phyloP scores from a whole-genome alignment of 2,797 vertebrate genomes.

The Triplophysa yarkandensis region DNA sequence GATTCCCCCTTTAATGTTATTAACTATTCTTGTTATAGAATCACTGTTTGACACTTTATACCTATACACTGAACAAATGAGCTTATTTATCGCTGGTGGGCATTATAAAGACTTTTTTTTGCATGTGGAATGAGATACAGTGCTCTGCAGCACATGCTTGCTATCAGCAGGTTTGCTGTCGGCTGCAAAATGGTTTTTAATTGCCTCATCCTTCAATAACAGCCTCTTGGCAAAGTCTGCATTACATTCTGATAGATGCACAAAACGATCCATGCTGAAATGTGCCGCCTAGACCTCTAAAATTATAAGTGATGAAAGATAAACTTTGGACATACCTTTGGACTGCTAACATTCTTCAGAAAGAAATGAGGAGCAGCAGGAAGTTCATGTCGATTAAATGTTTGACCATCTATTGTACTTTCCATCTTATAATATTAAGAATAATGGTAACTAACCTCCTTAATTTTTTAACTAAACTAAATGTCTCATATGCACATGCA shows the following conservation, averaged over 20 bases:
- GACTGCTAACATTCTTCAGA: not conserved
- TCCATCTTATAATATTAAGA: not conserved
- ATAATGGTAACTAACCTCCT: too few relatives aligned
- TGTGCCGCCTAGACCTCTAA: not conserved
- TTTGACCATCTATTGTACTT: not conserved
- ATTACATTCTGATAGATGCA: not conserved
- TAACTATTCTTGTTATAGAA: not conserved
- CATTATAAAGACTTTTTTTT: not conserved
- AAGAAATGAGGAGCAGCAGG: not conserved
- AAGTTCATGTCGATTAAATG: not conserved
- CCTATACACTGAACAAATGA: not conserved
- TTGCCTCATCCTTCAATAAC: constrained; percentile 10
- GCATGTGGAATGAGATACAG: constrained; percentile 4
- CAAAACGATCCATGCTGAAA: constrained; percentile 3
- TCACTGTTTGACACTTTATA: not conserved
- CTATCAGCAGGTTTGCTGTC: constrained; percentile 12
- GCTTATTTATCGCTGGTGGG: not conserved
- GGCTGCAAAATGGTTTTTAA: constrained; percentile 9
- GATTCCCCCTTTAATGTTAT: not conserved
- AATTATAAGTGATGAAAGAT: not conserved
- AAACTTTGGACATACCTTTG: not conserved
- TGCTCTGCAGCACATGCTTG: not conserved
- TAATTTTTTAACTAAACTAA: too few relatives aligned
- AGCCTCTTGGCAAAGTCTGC: constrained; percentile 3
- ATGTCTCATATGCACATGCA: too few relatives aligned